Evolutionary conservation across 2,888 invertebrate species (phyloP).

Genomic region (Hydrotaea diabolus): DNA sequence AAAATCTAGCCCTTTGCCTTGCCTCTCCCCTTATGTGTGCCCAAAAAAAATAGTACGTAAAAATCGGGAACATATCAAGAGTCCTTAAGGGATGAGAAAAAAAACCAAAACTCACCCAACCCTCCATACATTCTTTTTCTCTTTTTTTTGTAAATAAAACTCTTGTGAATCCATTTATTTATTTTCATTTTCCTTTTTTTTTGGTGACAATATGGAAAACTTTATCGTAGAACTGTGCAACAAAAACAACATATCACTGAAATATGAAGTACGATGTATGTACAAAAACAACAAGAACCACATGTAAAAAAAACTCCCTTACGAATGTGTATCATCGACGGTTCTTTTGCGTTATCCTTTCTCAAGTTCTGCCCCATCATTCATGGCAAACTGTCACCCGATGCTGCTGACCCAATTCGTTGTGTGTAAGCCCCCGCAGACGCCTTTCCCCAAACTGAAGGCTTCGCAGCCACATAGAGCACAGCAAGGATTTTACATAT

Average conservation of each 20-base stretch:
- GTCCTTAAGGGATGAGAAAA: neutral
- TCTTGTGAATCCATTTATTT: conserved; percentile 25
- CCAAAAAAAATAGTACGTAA: neutral
- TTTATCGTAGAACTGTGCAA: no score
- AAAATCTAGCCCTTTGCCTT: neutral
- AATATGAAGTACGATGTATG: neutral
- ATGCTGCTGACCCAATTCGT: conserved; percentile 58
- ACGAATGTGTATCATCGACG: neutral
- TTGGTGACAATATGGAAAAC: neutral
- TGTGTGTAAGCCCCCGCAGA: neutral
- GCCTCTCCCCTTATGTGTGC: neutral
- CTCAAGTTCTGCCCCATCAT: conserved; percentile 41
- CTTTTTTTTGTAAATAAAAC: neutral
- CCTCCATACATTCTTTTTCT: neutral
- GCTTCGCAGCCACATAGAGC: neutral
- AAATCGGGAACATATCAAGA: neutral
- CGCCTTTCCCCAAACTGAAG: no score
- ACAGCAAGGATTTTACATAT: neutral
- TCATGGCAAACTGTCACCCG: conserved; percentile 60
- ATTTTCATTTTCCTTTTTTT: neutral
- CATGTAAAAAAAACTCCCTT: neutral
- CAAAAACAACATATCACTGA: conserved; percentile 15
- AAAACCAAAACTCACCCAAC: neutral
- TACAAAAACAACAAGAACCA: neutral
- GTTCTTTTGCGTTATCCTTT: neutral